These are phyloP conservation scores for Drosophila littoralis DNA, from an alignment of 1,140 invertebrate genomes.

Conservation along the genomic window DNA sequence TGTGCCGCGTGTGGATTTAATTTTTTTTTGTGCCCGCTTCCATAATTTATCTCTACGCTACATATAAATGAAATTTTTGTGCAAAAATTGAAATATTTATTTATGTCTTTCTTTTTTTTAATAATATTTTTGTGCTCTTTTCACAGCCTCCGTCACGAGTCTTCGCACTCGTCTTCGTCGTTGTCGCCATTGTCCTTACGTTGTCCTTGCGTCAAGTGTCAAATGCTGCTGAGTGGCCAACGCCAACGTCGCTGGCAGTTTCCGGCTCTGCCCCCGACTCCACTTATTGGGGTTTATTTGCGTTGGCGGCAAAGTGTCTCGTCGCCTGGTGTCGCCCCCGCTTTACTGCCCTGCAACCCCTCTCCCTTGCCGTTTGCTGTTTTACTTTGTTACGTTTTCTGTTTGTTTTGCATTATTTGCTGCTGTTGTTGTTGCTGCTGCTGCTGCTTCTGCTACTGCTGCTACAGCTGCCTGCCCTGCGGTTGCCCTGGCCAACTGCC, in stretches of 20 bases:
- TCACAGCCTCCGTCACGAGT: slow-evolving; percentile 27
- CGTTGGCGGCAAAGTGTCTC: slow-evolving; percentile 82
- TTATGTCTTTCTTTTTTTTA: slow-evolving; percentile 26
- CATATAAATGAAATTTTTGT: slow-evolving; percentile 59
- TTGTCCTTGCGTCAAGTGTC: slow-evolving; percentile 80
- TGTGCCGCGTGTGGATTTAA: slow-evolving; percentile 68
- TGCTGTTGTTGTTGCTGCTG: slow-evolving; percentile 31
- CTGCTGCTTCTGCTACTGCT: slow-evolving; percentile 20
- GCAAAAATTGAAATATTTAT: slow-evolving; percentile 80
- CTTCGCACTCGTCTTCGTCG: slow-evolving; percentile 26
- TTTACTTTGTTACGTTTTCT: slow-evolving; percentile 40
- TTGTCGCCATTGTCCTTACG: slow-evolving; percentile 72
- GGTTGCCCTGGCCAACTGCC: slow-evolving; percentile 53
- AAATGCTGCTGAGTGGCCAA: slow-evolving; percentile 78
- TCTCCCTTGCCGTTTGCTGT: slow-evolving; percentile 7
- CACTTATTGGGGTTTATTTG: slow-evolving; percentile 69
- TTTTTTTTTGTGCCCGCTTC: slow-evolving; percentile 60
- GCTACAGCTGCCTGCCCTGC: slow-evolving; percentile 31
- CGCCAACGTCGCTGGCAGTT: slow-evolving; percentile 63
- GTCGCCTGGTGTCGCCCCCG: slow-evolving; percentile 57
- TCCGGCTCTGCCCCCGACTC: slow-evolving; percentile 36
- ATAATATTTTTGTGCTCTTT: slow-evolving; percentile 30
- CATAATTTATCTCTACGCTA: slow-evolving; percentile 65
- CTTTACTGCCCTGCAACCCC: not conserved
- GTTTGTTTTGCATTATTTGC: slow-evolving; percentile 64